Percentiles rank a stretch among this genome's conserved stretches.
Conservation (phyloP, 1,140 invertebrate genomes). For the Phenacoccus solenopsis region DNA sequence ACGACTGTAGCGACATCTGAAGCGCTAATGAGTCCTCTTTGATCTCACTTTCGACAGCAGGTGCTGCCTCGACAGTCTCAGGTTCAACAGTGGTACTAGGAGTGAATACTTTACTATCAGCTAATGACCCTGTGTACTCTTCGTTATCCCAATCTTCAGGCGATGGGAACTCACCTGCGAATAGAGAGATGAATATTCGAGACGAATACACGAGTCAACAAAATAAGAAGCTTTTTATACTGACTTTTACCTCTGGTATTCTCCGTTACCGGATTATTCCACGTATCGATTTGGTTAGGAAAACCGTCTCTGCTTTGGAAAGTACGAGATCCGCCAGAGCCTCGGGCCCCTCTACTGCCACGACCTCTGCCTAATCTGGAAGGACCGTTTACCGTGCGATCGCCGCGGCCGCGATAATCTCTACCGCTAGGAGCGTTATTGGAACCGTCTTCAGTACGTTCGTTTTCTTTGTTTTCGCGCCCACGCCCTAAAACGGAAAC, state of each 20-base stretch:
- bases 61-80: background rate
- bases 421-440: conserved; percentile 35
- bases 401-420: conserved; percentile 35
- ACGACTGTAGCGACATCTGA: conserved; percentile 4
- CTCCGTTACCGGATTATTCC: conserved; percentile 38
- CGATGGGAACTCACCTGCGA: conserved; percentile 36
- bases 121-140: conserved; percentile 81
- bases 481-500: conserved; percentile 32
- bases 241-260: background rate
- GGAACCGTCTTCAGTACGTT: conserved; percentile 38
- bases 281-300: conserved; percentile 42
- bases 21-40: background rate
- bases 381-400: conserved; percentile 34
- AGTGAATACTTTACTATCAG: conserved; percentile 89
- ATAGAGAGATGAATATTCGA: too few relatives aligned
- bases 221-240: background rate
- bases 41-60: background rate
- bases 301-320: conserved; percentile 37
- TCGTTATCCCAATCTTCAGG: conserved; percentile 89
- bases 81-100: conserved; percentile 38
- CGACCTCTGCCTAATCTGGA: conserved; percentile 37
- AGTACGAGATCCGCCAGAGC: conserved; percentile 37
- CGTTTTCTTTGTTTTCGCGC: conserved; percentile 47
- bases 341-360: conserved; percentile 41
- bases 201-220: background rate